Evolutionary conservation across 2,113 vertebrate genomes (phyloP), one percentile per base, ranked within the genome.

Genomic region (Mesembrinibis cayennensis): DNA sequence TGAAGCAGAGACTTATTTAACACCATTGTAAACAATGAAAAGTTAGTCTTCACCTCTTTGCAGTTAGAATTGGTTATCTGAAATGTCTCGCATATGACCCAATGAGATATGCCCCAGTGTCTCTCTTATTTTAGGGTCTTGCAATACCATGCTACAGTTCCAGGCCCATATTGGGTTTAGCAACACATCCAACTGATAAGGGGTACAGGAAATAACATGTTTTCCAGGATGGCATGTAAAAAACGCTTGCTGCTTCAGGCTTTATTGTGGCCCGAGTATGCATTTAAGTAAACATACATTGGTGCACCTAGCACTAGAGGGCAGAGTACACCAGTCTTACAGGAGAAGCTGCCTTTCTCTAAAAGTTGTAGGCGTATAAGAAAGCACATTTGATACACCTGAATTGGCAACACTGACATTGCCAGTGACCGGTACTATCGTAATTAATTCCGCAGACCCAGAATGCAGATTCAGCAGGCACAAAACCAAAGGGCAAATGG

Each of bases 401-500:
- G 79, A 67, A 70, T 4, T 84, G 86, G 89, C 82, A 66, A 53
- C 87, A 15, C 44, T 96, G 96, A 94, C 93, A 95, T 96, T 96
- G 87, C 71, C 50, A 32, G 87, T 96, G 96, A 91, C 76, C 53
- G 44, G 27, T 76, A 25, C 72, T 49, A 38, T 50, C 16, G 34
- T 90, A 90, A 96, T 95, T 78, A n/a, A 96, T 92, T 95, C 86
- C n/a, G 4, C 86, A 86, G 82, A 82, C 25, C 65, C 47, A 58
- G 90, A 95, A 72, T 92, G 92, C 85, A 88, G 81, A 97, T 96
- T 91, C 86, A 96, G 93, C 97, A 95, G 88, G 66, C 61, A 44
- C 72, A 66, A 96, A 97, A 94, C 66, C 90, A 94, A 97, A 96
- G 95, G 94, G 93, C 95, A 97, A 88, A 91, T n/a, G 58, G 94